A percentile compares a stretch with the other conserved stretches of the same genome.
phyloP scores from a whole-genome alignment of 2,797 vertebrate species.

The Apogon hyalosoma region DNA sequence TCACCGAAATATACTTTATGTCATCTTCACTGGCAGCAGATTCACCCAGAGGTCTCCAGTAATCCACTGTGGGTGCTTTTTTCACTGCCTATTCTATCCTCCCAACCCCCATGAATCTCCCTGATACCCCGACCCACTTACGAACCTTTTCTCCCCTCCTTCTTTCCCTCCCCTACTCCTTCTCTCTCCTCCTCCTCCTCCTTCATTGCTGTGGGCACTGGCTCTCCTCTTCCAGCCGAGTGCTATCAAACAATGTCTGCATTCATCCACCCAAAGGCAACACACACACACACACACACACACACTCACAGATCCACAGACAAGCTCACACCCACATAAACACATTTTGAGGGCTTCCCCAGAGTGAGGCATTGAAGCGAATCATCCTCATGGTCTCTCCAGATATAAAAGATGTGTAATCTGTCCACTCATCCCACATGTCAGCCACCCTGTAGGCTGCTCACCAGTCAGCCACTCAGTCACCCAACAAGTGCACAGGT shows the following conservation, averaged over 20 bases:
- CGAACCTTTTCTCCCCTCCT: constrained; percentile 53
- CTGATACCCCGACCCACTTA: constrained; percentile 74
- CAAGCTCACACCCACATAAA: constrained; percentile 61
- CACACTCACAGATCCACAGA: constrained; percentile 44
- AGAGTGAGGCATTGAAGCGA: constrained; percentile 56
- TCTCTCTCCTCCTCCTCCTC: constrained; percentile 41
- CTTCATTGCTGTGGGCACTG: constrained; percentile 53
- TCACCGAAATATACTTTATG: constrained; percentile 9
- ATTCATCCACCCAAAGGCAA: constrained; percentile 72
- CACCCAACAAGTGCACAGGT: constrained; percentile 13
- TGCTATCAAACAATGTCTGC: constrained; percentile 82
- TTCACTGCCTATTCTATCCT: constrained; percentile 51
- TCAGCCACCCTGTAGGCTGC: constrained; percentile 19
- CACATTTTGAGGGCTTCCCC: constrained; percentile 69
- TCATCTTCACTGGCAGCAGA: constrained; percentile 17
- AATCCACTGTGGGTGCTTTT: constrained; percentile 53
- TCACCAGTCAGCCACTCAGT: constrained; percentile 28
- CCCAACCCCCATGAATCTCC: constrained; percentile 67
- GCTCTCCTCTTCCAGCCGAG: constrained; percentile 76
- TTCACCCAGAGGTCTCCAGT: constrained; percentile 32
- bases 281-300: constrained; percentile 49
- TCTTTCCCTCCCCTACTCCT: constrained; percentile 19
- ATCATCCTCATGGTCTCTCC: constrained; percentile 44
- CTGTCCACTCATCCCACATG: constrained; percentile 27
- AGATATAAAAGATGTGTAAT: constrained; percentile 40